Percentiles rank a stretch among this genome's conserved stretches.
These are phyloP conservation scores for human DNA, from an alignment of 2,113 vertebrate species.

Conservation along the genomic window DNA sequence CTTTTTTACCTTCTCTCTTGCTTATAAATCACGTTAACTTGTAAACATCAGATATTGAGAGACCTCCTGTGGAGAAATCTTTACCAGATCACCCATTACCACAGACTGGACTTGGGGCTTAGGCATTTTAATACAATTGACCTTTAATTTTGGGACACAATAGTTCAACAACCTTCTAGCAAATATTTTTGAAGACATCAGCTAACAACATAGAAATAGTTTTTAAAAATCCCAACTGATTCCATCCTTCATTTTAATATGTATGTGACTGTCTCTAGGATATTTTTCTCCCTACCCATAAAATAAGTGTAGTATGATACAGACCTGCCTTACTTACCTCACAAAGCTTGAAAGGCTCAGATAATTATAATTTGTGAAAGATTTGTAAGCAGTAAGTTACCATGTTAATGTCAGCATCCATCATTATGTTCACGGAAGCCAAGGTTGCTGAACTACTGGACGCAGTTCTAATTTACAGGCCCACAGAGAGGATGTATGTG, in stretches of 20 bases:
- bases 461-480: not conserved
- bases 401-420: not conserved
- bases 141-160: not conserved
- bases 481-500: not conserved
- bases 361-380: conserved; percentile 33
- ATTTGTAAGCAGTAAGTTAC: not conserved
- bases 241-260: conserved; percentile 34
- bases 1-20: not conserved
- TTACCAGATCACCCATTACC: not conserved
- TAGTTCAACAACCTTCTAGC: not conserved
- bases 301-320: not conserved
- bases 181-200: conserved; percentile 11
- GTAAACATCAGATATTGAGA: not conserved
- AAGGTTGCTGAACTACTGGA: not conserved
- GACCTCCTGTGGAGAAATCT: not conserved
- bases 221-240: not conserved
- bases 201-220: not conserved
- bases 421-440: not conserved
- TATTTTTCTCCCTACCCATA: not conserved
- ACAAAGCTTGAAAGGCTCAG: not conserved
- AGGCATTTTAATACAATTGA: not conserved
- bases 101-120: not conserved
- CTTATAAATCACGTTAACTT: not conserved
- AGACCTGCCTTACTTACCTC: not conserved
- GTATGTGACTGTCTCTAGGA: not conserved